A percentile compares a stretch with the other conserved stretches of the same genome.
Evolutionary conservation across 2,888 invertebrate species (phyloP).

Genomic region (Timandra comae): DNA sequence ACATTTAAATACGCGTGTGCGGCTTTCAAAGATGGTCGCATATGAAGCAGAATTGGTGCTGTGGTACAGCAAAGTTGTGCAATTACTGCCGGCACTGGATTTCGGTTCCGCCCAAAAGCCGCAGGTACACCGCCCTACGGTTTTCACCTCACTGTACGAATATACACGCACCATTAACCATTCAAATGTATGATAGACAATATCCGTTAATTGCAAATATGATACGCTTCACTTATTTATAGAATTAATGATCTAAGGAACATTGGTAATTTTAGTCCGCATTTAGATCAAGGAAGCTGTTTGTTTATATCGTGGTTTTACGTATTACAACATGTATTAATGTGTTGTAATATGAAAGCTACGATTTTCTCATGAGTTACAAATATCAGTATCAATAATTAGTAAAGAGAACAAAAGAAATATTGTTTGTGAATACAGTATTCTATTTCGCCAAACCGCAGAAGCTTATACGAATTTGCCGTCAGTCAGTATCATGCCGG

Average conservation of each 20-base stretch:
- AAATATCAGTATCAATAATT: too few species aligned
- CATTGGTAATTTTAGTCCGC: too few species aligned
- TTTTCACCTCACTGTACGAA: not conserved
- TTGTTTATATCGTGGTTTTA: too few species aligned
- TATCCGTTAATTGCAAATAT: not conserved
- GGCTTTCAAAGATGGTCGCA: slow-evolving; percentile 28
- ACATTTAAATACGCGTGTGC: slow-evolving; percentile 26
- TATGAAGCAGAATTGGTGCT: slow-evolving; percentile 23
- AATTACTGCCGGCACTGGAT: slow-evolving; percentile 35
- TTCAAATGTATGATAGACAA: not conserved
- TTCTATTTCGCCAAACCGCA: slow-evolving; percentile 7
- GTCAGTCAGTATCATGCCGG: slow-evolving; percentile 26
- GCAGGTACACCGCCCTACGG: slow-evolving; percentile 19
- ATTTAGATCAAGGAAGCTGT: too few species aligned
- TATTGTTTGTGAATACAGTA: too few species aligned
- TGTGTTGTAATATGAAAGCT: too few species aligned
- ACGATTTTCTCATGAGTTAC: too few species aligned
- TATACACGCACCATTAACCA: not conserved
- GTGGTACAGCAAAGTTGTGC: slow-evolving; percentile 36
- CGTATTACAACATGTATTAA: too few species aligned
- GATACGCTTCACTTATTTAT: not conserved
- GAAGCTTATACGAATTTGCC: slow-evolving; percentile 27
- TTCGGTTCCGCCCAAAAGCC: slow-evolving; percentile 30
- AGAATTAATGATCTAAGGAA: not conserved
- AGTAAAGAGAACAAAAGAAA: too few species aligned